Percentiles rank a stretch among this genome's conserved stretches.
These are phyloP conservation scores for Alethe diademata DNA, from an alignment of 2,113 vertebrate species.

Conservation along the genomic window DNA sequence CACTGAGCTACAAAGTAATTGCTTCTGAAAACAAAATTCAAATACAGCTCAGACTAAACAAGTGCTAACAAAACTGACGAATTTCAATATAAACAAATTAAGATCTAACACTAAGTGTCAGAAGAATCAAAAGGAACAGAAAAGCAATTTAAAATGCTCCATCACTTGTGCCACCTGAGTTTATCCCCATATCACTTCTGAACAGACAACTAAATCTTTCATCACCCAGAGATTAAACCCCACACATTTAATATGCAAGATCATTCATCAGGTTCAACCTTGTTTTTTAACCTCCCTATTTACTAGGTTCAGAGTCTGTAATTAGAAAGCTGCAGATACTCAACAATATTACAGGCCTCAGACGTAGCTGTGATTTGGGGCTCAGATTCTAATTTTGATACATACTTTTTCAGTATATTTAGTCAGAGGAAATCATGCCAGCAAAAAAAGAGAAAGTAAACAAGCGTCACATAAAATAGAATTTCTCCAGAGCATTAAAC, in stretches of 20 bases:
- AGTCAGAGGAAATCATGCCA: neutral
- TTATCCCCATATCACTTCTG: neutral
- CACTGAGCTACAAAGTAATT: neutral
- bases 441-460: neutral
- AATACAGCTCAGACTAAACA: neutral
- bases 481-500: neutral
- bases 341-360: neutral
- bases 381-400: neutral
- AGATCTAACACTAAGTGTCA: neutral
- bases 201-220: constrained; percentile 20
- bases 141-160: neutral
- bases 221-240: neutral
- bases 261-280: neutral
- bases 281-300: neutral
- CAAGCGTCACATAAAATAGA: neutral
- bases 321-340: constrained; percentile 4
- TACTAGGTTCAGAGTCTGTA: neutral
- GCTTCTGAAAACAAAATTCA: neutral
- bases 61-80: neutral
- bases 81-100: constrained; percentile 6
- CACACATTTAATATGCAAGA: neutral
- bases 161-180: neutral
- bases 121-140: neutral
- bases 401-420: neutral
- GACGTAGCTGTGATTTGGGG: neutral